phyloP scores from a whole-genome alignment of 2,113 vertebrate species.

The Cervus canadensis region DNA sequence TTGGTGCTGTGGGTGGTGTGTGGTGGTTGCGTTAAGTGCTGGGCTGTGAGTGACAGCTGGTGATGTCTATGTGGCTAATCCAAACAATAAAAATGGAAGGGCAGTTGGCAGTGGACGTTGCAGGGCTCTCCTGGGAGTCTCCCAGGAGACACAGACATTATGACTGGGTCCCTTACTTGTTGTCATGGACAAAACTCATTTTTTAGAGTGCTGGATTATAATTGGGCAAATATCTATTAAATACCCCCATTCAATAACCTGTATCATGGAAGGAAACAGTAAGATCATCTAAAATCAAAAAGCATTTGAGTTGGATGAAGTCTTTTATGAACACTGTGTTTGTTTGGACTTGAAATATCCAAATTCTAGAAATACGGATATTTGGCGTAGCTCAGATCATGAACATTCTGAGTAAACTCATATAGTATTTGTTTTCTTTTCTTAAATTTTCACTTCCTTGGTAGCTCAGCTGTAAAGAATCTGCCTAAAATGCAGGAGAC shows the following conservation, averaged over 20 bases:
- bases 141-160: rapidly evolving
- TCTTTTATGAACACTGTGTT: background rate
- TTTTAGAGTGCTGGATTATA: background rate
- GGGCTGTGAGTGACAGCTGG: background rate
- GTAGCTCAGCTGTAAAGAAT: background rate
- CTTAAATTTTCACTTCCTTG: background rate
- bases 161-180: background rate
- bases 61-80: background rate
- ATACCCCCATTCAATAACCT: background rate
- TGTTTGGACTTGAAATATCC: background rate
- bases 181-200: background rate
- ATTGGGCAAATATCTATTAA: background rate
- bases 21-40: background rate
- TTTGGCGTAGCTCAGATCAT: background rate
- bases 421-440: background rate
- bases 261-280: background rate
- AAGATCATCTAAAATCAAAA: background rate
- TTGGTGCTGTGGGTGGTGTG: background rate
- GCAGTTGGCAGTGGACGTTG: background rate
- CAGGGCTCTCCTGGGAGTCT: background rate
- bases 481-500: background rate
- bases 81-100: background rate
- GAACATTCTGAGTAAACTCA: background rate
- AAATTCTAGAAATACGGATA: background rate
- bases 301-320: background rate